Conservation (phyloP, 1,140 invertebrate genomes). For the Drosophila seguyi region DNA sequence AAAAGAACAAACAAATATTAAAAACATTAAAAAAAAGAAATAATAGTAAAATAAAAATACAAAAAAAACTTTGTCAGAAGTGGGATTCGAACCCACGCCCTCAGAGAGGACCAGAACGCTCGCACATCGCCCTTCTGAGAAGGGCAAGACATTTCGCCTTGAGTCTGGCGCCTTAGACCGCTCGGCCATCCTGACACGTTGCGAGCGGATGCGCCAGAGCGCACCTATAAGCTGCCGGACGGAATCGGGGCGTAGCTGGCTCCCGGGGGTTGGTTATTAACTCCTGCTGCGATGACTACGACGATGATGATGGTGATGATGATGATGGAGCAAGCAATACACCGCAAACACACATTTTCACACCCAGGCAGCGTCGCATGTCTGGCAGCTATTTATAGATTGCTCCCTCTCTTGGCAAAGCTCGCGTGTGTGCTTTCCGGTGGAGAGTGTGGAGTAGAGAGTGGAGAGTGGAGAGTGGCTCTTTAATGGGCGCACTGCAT, state of each 20-base stretch:
- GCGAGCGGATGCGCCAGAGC: constrained; percentile 86
- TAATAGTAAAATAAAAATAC: neutral
- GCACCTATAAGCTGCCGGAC: constrained; percentile 76
- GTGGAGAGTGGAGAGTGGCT: constrained; percentile 21
- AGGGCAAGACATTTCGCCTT: constrained; percentile 84
- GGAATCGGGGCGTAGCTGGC: neutral
- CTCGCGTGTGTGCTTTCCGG: constrained; percentile 52
- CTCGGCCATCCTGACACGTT: constrained; percentile 88
- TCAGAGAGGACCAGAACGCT: constrained; percentile 92
- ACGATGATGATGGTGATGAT: constrained; percentile 10
- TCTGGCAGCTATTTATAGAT: constrained; percentile 71
- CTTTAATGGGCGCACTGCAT: constrained; percentile 62
- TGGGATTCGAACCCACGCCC: constrained; percentile 95
- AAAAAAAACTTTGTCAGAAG: constrained; percentile 91
- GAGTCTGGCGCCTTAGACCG: constrained; percentile 91
- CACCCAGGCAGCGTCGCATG: constrained; percentile 62
- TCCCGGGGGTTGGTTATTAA: constrained; percentile 27
- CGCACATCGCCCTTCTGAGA: constrained; percentile 67
- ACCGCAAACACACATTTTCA: constrained; percentile 73
- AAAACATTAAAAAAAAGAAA: neutral
- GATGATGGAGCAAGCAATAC: constrained; percentile 45
- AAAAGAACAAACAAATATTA: neutral
- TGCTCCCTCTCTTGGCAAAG: constrained; percentile 25
- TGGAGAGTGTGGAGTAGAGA: neutral
- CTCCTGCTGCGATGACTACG: constrained; percentile 17